Percentiles rank a stretch among this genome's conserved stretches.
These are phyloP conservation scores for Salpingus planirostris DNA, from an alignment of 2,888 invertebrate genomes.

Conservation along the genomic window DNA sequence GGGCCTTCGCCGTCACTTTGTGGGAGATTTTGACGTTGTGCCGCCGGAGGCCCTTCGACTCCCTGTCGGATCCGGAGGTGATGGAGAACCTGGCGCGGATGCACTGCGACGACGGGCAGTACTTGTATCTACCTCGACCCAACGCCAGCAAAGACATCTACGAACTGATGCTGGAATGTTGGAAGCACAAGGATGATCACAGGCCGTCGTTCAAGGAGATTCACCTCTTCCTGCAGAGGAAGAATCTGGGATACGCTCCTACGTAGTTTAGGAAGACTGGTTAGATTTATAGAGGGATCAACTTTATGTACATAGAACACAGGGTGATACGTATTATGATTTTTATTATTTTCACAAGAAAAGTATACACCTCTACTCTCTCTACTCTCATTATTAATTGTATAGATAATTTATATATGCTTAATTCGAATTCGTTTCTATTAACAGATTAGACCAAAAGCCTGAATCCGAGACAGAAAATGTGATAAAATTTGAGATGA, in stretches of 20 bases:
- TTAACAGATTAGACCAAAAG: no score
- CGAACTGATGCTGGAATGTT: conserved; percentile 79
- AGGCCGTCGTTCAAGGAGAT: conserved; percentile 75
- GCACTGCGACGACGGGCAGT: conserved; percentile 53
- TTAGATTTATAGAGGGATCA: conserved; percentile 33
- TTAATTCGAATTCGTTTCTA: no score
- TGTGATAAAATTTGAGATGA: no score
- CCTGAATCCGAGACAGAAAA: no score
- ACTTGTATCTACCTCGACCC: conserved; percentile 57
- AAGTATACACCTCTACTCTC: no score
- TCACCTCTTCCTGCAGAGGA: conserved; percentile 69
- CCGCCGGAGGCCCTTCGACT: conserved; percentile 67
- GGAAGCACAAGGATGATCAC: conserved; percentile 66
- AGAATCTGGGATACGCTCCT: conserved; percentile 54
- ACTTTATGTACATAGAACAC: conserved; percentile 41
- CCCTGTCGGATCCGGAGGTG: conserved; percentile 67
- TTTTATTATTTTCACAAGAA: neutral
- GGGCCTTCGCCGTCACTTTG: conserved; percentile 82
- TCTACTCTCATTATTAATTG: no score
- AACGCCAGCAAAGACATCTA: conserved; percentile 69
- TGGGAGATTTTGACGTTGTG: conserved; percentile 80
- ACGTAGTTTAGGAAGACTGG: conserved; percentile 42
- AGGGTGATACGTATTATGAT: conserved; percentile 41
- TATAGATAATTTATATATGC: no score
- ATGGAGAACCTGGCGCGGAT: conserved; percentile 71